Base-by-base conservation (phyloP, 2,888 invertebrate species). In the Galerucella nymphaeae region DNA sequence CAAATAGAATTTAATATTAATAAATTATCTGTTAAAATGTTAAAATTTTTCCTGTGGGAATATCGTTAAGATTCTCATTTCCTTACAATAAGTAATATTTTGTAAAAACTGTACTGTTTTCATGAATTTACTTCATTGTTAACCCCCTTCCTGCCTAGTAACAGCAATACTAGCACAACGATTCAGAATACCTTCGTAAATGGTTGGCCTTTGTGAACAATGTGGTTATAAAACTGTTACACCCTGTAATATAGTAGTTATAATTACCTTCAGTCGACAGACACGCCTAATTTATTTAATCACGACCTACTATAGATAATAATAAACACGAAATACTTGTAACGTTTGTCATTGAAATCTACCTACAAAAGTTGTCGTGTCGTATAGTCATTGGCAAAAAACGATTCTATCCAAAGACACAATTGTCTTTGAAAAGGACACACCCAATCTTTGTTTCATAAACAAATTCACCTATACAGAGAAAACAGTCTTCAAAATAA, bases 301-400 rank as follows among this genome's bases (percentile, higher is more conserved):
- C 68, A 55, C 62, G 59, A 48, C 64, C 13, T 50, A 50, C 50
- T n/a, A n/a, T 30, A 69, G 65, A 69, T 55, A 68, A 69, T 55
- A 61, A 65, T 23, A 66, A 42, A 55, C 53, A 70, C 41, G 38
- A 70, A 62, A 73, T 73, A 70, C 73, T 63, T 70, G 66, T 58
- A 55, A 61, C 30, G 42, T 73, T 73, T 67, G 70, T 73, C 73
- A 73, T 62, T 66, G 62, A 45, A 57, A 48, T 55, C 58, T 59
- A 59, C 71, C 50, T 66, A 71, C 66, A 57, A 57, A 20, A 61
- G 50, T 58, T 62, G 53, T 66, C 55, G 61, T 66, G 70, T 18
- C 30, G 61, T 65, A 70, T 62, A 70, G 57, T 73, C 66, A 18
- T 48, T 73, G 16, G 61, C 45, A 38, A 57, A 57, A 61, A 30